Conservation (phyloP, 2,797 vertebrate genomes). For the Crax fasciolata region DNA sequence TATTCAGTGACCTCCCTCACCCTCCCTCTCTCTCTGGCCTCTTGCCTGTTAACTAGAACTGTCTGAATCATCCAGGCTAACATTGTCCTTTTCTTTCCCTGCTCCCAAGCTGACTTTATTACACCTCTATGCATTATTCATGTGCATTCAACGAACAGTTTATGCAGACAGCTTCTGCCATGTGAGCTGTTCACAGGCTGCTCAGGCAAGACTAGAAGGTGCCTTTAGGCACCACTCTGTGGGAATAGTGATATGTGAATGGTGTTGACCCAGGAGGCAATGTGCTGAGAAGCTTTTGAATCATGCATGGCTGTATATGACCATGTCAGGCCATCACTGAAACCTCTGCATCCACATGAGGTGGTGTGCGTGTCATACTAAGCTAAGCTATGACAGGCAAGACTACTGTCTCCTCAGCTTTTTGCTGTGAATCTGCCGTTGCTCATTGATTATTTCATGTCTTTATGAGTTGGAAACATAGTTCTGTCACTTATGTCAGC, state of each 20-base stretch:
- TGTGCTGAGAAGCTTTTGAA: not conserved
- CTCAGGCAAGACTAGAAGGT: not conserved
- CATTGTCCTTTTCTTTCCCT: not conserved
- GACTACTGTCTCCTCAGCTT: not conserved
- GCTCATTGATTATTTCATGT: not conserved
- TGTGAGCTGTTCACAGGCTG: not conserved
- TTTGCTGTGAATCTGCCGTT: not conserved
- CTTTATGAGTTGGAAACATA: not conserved
- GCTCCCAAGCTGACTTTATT: not conserved
- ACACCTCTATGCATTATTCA: constrained; percentile 17
- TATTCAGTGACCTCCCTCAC: not conserved
- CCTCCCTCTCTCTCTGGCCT: not conserved
- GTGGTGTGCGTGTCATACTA: accelerated
- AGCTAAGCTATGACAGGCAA: accelerated
- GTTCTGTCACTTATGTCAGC: not conserved
- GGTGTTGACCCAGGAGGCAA: not conserved
- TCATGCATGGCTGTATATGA: accelerated
- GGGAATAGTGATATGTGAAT: not conserved
- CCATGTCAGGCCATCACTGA: not conserved
- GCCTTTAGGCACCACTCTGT: not conserved
- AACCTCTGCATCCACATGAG: accelerated
- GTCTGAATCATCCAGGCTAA: not conserved
- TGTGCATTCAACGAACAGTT: not conserved
- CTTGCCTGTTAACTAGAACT: not conserved
- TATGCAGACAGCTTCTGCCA: not conserved